Evolutionary conservation across 2,888 invertebrate genomes (phyloP), one percentile per base, ranked within the genome.

Genomic region (Drosophila kanekoi): DNA sequence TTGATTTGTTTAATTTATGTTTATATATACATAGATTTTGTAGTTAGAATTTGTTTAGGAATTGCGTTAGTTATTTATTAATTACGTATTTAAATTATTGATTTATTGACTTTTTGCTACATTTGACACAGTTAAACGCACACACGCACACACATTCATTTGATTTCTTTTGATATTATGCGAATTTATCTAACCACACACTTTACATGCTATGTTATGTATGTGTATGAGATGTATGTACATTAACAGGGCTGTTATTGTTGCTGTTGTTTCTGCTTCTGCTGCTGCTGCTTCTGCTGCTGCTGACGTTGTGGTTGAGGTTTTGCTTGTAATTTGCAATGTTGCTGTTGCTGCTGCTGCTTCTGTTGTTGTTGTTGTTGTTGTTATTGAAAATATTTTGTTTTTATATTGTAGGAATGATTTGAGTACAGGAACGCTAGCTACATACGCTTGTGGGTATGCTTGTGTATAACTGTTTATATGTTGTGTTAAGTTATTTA

Each of bases 381-480:
- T 52, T 70, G 45, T 45, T 62, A 20, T 38, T 70, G 48, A 72
- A 68, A 40, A 59, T 66, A 13, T 52, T 74, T 23, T 51, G 70
- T 58, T 61, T 72, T 44, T 74, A 64, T 38, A 52, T 72, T 75
- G 63, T 87, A 87, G 87, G 87, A 87, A 87, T 87, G 87, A 77
- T 89, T 80, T 87, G 87, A 87, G 81, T 86, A 81, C 74, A 87
- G 87, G 87, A 87, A 87, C 87, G 87, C 87, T 82, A 82, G 79
- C 82, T 82, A 72, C 72, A 72, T 66, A 60, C 69, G 65, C 66
- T 58, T 68, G 32, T 66, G 16, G 62, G 44, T 58, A 38, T 66
- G 45, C 41, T 43, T 63, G 48, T 40, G 48, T 63, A 38, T 60
- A 43, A 56, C 48, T 68, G 52, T 48, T 44, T 52, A 23, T 54